phyloP scores from a whole-genome alignment of 2,888 invertebrate species.

The Agonopterix heracliana region DNA sequence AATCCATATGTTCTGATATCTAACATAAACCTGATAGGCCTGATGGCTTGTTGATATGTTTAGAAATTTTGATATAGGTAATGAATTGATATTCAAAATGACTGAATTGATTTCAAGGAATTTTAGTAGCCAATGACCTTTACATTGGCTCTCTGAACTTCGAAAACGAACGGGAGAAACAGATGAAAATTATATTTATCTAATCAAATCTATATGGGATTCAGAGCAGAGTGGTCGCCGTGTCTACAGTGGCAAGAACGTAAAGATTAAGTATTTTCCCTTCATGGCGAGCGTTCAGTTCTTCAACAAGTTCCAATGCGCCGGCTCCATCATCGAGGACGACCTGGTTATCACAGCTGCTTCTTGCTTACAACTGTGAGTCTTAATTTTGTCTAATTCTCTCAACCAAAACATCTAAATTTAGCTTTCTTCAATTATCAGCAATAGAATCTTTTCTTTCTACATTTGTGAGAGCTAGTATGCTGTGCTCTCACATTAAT shows the following conservation, averaged over 20 bases:
- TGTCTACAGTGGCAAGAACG: conserved; percentile 36
- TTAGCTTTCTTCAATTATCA: not conserved
- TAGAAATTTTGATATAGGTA: too few relatives aligned
- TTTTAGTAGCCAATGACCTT: too few relatives aligned
- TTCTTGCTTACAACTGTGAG: conserved; percentile 61
- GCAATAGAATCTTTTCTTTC: not conserved
- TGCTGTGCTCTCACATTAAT: too few relatives aligned
- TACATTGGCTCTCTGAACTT: too few relatives aligned
- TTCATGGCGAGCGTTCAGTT: conserved; percentile 58
- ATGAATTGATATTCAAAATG: too few relatives aligned
- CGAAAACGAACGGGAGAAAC: too few relatives aligned
- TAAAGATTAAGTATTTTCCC: conserved; percentile 45
- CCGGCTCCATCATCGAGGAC: conserved; percentile 53
- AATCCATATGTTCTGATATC: too few relatives aligned
- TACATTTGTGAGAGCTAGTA: not conserved
- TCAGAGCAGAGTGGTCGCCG: conserved; percentile 23
- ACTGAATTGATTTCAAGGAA: too few relatives aligned
- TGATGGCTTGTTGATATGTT: too few relatives aligned
- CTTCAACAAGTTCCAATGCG: conserved; percentile 49
- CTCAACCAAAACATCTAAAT: not conserved
- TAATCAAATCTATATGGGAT: too few relatives aligned
- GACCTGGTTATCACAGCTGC: conserved; percentile 56
- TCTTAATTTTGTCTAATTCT: not conserved
- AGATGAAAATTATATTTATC: too few relatives aligned
- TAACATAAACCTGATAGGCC: too few relatives aligned